Evolutionary conservation across 2,888 invertebrate species (phyloP).

Genomic region (Synergus itoensis): DNA sequence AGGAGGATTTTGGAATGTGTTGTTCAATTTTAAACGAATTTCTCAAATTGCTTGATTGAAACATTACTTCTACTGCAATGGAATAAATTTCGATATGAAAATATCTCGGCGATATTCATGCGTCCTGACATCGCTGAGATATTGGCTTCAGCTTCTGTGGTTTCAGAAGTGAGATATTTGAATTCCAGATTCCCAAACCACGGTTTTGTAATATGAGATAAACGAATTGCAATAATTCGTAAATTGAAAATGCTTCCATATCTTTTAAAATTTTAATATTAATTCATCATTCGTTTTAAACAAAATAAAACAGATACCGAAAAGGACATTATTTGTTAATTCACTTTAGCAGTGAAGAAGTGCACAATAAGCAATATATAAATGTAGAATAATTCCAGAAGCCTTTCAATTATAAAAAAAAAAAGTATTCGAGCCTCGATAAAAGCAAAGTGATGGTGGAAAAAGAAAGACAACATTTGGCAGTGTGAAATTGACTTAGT

Average conservation of each 20-base stretch:
- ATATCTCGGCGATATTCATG: slow-evolving; percentile 23
- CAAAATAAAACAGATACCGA: no score
- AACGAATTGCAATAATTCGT: background rate
- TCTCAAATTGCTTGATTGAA: slow-evolving; percentile 34
- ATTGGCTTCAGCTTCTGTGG: slow-evolving; percentile 13
- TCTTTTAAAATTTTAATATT: no score
- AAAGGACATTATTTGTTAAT: background rate
- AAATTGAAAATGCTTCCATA: background rate
- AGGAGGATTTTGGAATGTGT: slow-evolving; percentile 9
- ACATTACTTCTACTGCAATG: slow-evolving; percentile 32
- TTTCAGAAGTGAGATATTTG: slow-evolving; percentile 19
- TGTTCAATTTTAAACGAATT: slow-evolving; percentile 19
- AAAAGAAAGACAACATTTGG: background rate
- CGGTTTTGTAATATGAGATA: background rate
- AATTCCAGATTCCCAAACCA: slow-evolving; percentile 28
- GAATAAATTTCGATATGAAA: slow-evolving; percentile 41
- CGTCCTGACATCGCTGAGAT: slow-evolving; percentile 23
- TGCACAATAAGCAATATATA: background rate
- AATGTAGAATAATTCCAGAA: background rate
- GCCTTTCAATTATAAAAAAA: background rate
- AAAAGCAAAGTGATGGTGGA: background rate
- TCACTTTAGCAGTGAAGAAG: background rate
- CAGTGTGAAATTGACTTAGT: background rate
- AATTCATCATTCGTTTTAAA: background rate
- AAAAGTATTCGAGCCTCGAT: background rate